Evolutionary conservation across 2,797 vertebrate species (phyloP), one percentile per base, ranked within the genome.

Genomic region (Epinephelus coioides): DNA sequence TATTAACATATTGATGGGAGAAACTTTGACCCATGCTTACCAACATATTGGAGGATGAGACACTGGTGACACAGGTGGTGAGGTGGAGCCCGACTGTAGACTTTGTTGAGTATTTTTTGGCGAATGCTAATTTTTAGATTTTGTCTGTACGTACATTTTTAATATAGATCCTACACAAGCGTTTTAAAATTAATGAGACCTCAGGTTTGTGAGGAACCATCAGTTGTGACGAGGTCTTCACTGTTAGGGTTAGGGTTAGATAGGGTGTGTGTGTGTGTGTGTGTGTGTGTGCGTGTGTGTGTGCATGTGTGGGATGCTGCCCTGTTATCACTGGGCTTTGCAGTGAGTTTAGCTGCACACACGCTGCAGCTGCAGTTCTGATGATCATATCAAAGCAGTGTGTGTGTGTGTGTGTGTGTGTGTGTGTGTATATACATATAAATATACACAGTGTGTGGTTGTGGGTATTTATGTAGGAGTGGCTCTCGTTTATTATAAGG

Each of bases 401-500:
- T 30, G 27, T 30, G 27, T 30, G 17, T 75, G 60, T 53, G 51
- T 55, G 46, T 57, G 14, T 71, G 53, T 69, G 51, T 46, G 4
- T 46, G 4, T 46, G 17, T 47, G 17, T 55, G n/a, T 55, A 23
- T 27, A 18, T 66, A 25, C 38, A 30, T 57, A 59, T 62, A 75
- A 55, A 78, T 59, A 68, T 4, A 68, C 54, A 13, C 50, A 34
- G 50, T 43, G 65, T 81, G 81, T 61, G 75, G 77, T 79, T 86
- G 76, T 64, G 75, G 84, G 80, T 18, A 21, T 69, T 68, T 62
- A 40, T 73, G 69, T 79, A 71, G 67, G 73, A 68, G 70, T 82
- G 83, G 74, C 63, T 69, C 50, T 50, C 12, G 15, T 85, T 73
- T 72, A 70, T 84, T 78, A 75, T 53, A 78, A 64, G 40, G 18